Conservation (phyloP, 2,113 vertebrate species). For the Callaeas wilsoni region DNA sequence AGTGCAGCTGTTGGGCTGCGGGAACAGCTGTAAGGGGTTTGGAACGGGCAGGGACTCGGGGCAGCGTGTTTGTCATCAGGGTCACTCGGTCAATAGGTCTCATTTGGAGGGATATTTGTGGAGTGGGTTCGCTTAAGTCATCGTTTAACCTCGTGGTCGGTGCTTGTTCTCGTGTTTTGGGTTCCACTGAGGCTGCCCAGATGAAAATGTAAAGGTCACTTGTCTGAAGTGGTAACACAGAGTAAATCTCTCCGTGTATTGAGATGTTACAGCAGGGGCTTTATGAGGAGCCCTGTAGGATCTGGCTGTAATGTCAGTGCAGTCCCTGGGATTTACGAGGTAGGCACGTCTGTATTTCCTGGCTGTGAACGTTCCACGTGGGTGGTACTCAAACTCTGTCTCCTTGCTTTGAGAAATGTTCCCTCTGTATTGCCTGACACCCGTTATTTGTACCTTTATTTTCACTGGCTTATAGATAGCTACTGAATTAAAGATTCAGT, state of each 20-base stretch:
- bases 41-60: fast-evolving
- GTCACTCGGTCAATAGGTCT: not conserved
- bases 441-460: not conserved
- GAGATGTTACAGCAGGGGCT: not conserved
- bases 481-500: not conserved
- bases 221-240: not conserved
- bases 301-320: not conserved
- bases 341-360: not conserved
- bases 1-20: not conserved
- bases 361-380: not conserved
- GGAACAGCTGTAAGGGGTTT: not conserved
- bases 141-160: fast-evolving
- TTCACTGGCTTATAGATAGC: not conserved
- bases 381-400: not conserved
- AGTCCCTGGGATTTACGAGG: not conserved
- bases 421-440: not conserved
- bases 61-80: fast-evolving
- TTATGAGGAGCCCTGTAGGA: not conserved
- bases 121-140: not conserved
- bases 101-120: not conserved
- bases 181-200: not conserved
- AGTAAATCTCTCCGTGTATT: not conserved
- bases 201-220: not conserved
- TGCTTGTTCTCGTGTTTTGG: not conserved
- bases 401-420: not conserved